Evolutionary conservation across 2,888 invertebrate species (phyloP), one percentile per base, ranked within the genome.

Genomic region (Xestia rhomboidea): DNA sequence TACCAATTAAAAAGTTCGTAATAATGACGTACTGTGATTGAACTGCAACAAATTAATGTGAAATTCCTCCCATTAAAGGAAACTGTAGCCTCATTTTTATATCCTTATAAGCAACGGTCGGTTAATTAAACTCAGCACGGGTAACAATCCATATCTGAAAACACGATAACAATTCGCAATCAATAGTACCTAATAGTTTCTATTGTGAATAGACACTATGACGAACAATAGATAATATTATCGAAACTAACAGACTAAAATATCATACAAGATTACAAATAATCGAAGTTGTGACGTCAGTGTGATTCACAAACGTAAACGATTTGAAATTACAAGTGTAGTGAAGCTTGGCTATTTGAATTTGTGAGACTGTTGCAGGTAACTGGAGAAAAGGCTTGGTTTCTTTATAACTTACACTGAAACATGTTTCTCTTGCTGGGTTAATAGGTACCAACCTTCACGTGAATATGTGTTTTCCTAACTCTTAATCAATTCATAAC

Each of bases 141-240:
- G 13, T 13, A 30, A 49, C 30, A 74, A 68, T 13, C 6, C 1
- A 30, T 24, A 34, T n/a, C 0, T 11, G 15, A 60, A 30, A 79
- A 34, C 11, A 6, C 10, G 34, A 34, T 63, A 27, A 51, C 51
- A 54, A 63, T 67, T 68, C 27, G 63, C 21, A 63, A 76, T 76
- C 62, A 70, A 81, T 73, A 62, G 51, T 66, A n/a, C n/a, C n/a
- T n/a, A 44, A 81, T 71, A 66, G 51, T 73, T 66, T 57, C 62
- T 38, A 85, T 85, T 84, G 73, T 74, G 70, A 82, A 79, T 76
- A 70, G n/a, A 67, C 8, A 51, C 46, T 49, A 73, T 72, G 41
- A 77, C 3, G 41, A 64, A 64, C 68, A 78, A 71, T 73, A 63
- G 71, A 67, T 77, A 69, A 60, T 69, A 49, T 66, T 73, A 49